Conservation (phyloP, 2,113 vertebrate genomes). For the Carlito syrichta region DNA sequence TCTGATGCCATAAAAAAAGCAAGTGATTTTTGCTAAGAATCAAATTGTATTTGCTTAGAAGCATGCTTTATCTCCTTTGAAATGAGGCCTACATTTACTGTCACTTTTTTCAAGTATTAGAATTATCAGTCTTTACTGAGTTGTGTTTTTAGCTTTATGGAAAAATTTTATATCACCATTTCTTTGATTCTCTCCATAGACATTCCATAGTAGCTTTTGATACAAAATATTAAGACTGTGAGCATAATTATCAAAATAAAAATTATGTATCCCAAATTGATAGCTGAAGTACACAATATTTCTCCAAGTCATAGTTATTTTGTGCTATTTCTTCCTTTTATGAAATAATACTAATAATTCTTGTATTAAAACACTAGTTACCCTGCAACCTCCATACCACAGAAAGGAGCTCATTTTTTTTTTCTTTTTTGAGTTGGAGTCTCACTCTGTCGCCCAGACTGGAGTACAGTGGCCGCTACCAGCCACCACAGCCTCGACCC, state of each 20-base stretch:
- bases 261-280: neutral
- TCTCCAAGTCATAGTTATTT: neutral
- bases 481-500: too few species aligned
- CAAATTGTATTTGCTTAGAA: neutral
- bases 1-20: neutral
- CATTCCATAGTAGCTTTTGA: neutral
- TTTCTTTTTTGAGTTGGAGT: too few species aligned
- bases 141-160: slow-evolving; percentile 13
- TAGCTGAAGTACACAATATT: neutral
- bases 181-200: slow-evolving; percentile 23
- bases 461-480: too few species aligned
- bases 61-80: neutral
- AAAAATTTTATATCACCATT: neutral
- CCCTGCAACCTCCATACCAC: neutral
- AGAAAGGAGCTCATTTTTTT: neutral
- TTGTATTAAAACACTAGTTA: neutral
- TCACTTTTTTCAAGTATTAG: neutral
- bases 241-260: slow-evolving; percentile 17
- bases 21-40: slow-evolving; percentile 15
- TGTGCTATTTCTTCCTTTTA: neutral
- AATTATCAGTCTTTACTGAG: slow-evolving; percentile 3
- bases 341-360: neutral
- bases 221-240: neutral
- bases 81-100: neutral
- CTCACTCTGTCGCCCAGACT: too few species aligned